Evolutionary conservation across 2,888 invertebrate species (phyloP).

Genomic region (Drosophila atripex): DNA sequence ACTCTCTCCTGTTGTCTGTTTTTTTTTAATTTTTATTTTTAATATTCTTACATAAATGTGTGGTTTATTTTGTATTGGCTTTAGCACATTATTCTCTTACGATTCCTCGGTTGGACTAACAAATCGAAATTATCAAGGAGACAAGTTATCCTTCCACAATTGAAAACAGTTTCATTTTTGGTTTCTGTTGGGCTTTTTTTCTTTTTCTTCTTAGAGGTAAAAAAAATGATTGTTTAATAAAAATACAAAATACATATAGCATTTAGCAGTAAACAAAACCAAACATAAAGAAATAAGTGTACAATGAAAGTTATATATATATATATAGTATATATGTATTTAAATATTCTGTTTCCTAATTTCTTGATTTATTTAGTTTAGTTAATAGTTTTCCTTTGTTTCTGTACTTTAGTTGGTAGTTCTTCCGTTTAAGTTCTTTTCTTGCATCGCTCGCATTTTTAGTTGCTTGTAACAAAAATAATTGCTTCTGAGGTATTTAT

Average conservation of each 20-base stretch:
- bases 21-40: not conserved
- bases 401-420: constrained; percentile 63
- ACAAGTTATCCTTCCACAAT: constrained; percentile 51
- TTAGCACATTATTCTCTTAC: constrained; percentile 55
- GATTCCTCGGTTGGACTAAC: not conserved
- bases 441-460: constrained; percentile 45
- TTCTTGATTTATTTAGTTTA: constrained; percentile 46
- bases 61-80: constrained; percentile 47
- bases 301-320: constrained; percentile 38
- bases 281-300: constrained; percentile 36
- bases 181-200: constrained; percentile 36
- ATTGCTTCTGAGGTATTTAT: constrained; percentile 81
- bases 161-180: constrained; percentile 49
- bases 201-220: constrained; percentile 19
- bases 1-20: constrained; percentile 19
- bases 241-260: constrained; percentile 39
- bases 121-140: not conserved
- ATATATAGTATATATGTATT: constrained; percentile 38
- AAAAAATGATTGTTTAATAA: constrained; percentile 37
- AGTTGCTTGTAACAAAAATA: constrained; percentile 75
- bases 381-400: constrained; percentile 54
- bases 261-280: constrained; percentile 33
- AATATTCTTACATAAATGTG: constrained; percentile 13
- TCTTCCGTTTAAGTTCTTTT: constrained; percentile 51
- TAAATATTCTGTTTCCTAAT: constrained; percentile 39